Base-by-base conservation (phyloP, 2,113 vertebrate species). In the Megaleporinus macrocephalus region DNA sequence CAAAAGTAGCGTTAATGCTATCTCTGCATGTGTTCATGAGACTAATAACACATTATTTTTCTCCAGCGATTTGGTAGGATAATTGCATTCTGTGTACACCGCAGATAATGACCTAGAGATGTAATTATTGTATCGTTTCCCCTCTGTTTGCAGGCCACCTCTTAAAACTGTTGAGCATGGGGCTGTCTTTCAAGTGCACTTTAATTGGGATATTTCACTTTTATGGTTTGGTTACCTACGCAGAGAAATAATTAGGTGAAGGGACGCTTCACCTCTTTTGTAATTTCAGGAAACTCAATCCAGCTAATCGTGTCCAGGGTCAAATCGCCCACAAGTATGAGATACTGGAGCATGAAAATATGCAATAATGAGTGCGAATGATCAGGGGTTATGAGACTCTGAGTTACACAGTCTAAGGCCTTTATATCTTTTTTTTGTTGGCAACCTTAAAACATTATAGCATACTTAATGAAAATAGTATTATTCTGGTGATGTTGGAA, bases 191-290 rank as follows among this genome's bases (percentile, higher is more conserved):
- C 33, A 65, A 85, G 66, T 22, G 29, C 68, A 24, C 59, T 73
- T 81, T 81, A 72, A 77, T 82, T 85, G 63, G 76, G 73, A 85
- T 72, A 15, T 24, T 78, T 81, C 75, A 82, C 84, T 76, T 85
- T 82, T 74, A 69, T 57, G 66, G 49, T 73, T 73, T 71, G 68
- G 41, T 61, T 13, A 29, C 69, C 57, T 41, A 59, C 49, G 63
- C 61, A 75, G 65, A 76, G 73, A 68, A 82, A 82, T 85, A 85
- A 85, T 82, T 81, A 74, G 53, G 36, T 55, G 55, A 30, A 27
- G 68, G 59, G 71, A 81, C 24, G 73, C 57, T 80, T 78, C 79
- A 72, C 68, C 33, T 73, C 79, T 65, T 65, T 73, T 61, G 33
- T 82, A 78, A 82, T 85, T 73, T 73, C 26, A 59, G 68, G 4